phyloP scores from a whole-genome alignment of 1,140 invertebrate species.

The Pantala flavescens region DNA sequence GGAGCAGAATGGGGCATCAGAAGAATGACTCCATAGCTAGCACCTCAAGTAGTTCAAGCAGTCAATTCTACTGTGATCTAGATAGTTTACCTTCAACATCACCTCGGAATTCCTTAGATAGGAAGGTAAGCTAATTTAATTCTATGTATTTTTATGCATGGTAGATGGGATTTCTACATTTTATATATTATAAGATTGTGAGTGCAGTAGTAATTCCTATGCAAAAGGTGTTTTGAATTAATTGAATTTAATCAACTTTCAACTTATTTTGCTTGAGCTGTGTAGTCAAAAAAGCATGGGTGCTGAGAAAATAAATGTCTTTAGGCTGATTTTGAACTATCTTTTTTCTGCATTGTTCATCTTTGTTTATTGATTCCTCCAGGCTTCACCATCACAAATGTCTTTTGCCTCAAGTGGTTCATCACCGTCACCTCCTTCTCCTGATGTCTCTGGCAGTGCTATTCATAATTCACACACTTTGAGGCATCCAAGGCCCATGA shows the following conservation, averaged over 20 bases:
- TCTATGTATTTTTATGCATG: too few relatives aligned
- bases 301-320: too few relatives aligned
- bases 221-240: too few relatives aligned
- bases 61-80: conserved; percentile 72
- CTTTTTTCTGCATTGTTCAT: too few relatives aligned
- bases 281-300: too few relatives aligned
- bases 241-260: too few relatives aligned
- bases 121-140: conserved; percentile 27
- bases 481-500: background rate
- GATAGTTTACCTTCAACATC: conserved; percentile 54
- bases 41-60: conserved; percentile 70
- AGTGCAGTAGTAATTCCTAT: too few relatives aligned
- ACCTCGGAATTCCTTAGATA: conserved; percentile 65
- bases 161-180: too few relatives aligned
- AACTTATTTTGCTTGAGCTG: too few relatives aligned
- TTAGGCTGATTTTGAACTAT: too few relatives aligned
- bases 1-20: conserved; percentile 48
- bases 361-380: conserved; percentile 21
- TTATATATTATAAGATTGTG: too few relatives aligned
- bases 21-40: conserved; percentile 88
- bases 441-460: conserved; percentile 11
- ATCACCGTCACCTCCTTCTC: conserved; percentile 52
- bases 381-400: conserved; percentile 59
- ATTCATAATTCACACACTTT: conserved; percentile 6
- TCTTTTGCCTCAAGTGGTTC: conserved; percentile 69